Evolutionary conservation across 2,888 invertebrate species (phyloP).

Genomic region (Callyntrura guangdongensis): DNA sequence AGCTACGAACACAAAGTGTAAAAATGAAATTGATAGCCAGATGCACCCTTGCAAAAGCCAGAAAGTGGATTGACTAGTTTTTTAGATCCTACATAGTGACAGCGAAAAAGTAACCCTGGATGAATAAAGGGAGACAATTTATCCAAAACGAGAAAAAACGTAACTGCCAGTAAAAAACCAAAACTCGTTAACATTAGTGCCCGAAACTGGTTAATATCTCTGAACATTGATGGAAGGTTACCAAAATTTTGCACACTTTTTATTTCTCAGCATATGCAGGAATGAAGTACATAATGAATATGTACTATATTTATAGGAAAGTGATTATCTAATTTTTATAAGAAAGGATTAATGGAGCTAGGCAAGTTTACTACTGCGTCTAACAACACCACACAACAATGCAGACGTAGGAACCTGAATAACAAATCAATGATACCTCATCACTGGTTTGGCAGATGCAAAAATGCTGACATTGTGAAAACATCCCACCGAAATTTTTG

Average conservation of each 20-base stretch:
- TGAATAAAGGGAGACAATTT: neutral
- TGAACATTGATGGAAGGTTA: conserved; percentile 8
- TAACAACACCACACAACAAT: neutral
- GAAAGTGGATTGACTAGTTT: conserved; percentile 24
- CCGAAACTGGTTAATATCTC: conserved; percentile 25
- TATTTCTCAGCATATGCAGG: neutral
- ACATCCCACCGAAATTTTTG: conserved; percentile 17
- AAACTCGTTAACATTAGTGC: conserved; percentile 3
- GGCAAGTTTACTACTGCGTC: neutral
- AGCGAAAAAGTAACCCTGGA: neutral
- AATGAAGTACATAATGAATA: neutral
- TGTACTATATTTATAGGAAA: neutral
- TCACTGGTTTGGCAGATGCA: conserved; percentile 10
- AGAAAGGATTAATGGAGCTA: neutral
- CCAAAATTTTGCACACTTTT: neutral
- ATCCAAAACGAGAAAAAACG: neutral
- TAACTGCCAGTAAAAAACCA: no score
- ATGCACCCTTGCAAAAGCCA: neutral
- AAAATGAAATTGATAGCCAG: no score
- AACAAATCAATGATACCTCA: conserved; percentile 1
- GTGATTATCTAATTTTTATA: neutral
- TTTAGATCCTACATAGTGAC: neutral
- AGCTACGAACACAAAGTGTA: no score
- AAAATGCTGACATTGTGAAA: conserved; percentile 1
- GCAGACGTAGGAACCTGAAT: neutral